A percentile compares a stretch with the other conserved stretches of the same genome.
Conservation (phyloP, 2,797 vertebrate genomes). For the Acridotheres tristis region DNA sequence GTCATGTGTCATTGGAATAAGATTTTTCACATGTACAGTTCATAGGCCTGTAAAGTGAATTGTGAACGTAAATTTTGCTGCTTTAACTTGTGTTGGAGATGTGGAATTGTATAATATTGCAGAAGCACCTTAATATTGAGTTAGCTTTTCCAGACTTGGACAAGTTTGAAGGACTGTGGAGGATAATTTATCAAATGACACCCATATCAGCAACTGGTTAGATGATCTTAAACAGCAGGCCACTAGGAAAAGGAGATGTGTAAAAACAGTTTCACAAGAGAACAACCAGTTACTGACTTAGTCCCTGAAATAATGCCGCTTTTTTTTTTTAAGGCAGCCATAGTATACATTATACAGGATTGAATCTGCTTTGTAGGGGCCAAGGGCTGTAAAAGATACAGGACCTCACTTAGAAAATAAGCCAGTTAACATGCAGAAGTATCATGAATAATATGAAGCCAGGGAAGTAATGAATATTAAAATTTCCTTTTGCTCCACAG, state of each 20-base stretch:
- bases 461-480: neutral
- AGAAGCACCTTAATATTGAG: neutral
- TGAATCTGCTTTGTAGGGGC: neutral
- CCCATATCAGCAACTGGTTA: fast-evolving
- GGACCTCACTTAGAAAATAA: neutral
- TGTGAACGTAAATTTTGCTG: neutral
- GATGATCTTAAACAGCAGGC: neutral
- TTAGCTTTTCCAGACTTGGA: neutral
- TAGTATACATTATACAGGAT: neutral
- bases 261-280: neutral
- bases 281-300: neutral
- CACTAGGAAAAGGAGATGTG: neutral
- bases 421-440: neutral
- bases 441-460: neutral
- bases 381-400: neutral
- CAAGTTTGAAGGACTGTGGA: neutral
- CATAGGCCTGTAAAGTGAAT: neutral
- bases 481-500: slow-evolving; percentile 62
- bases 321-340: neutral
- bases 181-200: neutral
- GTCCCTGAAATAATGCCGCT: neutral
- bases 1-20: neutral
- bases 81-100: neutral
- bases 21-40: neutral
- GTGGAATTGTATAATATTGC: neutral